Evolutionary conservation across 2,113 vertebrate genomes (phyloP).

Genomic region (Geococcyx californianus): DNA sequence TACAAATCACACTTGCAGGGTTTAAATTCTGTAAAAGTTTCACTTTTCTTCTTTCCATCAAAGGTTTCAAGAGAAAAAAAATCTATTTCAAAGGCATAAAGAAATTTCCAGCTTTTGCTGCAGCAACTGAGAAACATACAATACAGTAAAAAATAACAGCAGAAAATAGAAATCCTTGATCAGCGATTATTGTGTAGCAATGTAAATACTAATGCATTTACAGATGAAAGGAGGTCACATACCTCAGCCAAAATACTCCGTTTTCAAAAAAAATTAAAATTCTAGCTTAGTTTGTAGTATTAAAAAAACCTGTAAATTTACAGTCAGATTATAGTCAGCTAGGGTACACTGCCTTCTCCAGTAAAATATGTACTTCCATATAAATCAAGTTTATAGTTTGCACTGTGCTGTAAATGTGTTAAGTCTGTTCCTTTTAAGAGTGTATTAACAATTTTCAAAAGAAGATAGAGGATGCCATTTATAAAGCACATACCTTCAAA

Average conservation of each 20-base stretch:
- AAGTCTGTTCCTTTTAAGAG: constrained; percentile 33
- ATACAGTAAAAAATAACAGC: neutral
- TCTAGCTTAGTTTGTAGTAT: neutral
- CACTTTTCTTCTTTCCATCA: neutral
- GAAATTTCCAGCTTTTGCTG: neutral
- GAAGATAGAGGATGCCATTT: constrained; percentile 7
- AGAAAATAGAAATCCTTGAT: constrained; percentile 47
- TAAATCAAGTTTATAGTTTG: constrained; percentile 55
- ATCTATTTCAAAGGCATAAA: neutral
- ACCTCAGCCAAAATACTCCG: constrained; percentile 10
- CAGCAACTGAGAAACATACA: neutral
- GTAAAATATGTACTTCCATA: constrained; percentile 36
- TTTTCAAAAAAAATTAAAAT: constrained; percentile 30
- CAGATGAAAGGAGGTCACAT: constrained; percentile 24
- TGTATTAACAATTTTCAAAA: constrained; percentile 32
- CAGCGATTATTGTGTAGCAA: constrained; percentile 17
- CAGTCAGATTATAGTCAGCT: constrained; percentile 28
- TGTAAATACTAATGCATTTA: constrained; percentile 38
- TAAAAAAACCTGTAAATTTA: constrained; percentile 14
- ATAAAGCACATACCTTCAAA: neutral
- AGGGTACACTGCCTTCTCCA: constrained; percentile 1
- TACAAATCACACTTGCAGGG: neutral
- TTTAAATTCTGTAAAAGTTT: neutral
- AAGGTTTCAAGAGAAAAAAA: neutral
- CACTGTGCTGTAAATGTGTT: constrained; percentile 2